These are phyloP conservation scores for Cinclus cinclus DNA, from an alignment of 2,113 vertebrate genomes.

Conservation along the genomic window DNA sequence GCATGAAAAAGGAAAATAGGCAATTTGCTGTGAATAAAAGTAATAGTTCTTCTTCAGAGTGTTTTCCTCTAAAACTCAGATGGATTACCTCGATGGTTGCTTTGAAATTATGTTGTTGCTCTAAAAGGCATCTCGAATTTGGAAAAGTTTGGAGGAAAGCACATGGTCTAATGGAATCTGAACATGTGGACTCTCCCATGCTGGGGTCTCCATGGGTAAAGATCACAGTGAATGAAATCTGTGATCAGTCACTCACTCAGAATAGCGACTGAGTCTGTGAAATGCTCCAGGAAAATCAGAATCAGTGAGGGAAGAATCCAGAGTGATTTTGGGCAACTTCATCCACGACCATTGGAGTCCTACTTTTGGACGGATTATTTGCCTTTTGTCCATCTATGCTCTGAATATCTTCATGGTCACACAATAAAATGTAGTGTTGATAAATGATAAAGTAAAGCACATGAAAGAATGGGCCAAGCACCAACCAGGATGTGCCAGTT, in stretches of 20 bases:
- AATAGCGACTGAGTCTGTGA: not conserved
- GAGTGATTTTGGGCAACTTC: not conserved
- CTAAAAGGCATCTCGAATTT: not conserved
- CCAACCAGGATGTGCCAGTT: not conserved
- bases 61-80: not conserved
- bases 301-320: not conserved
- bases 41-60: not conserved
- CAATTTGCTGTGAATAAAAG: not conserved
- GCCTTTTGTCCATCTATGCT: not conserved
- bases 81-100: not conserved
- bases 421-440: not conserved
- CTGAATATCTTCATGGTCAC: not conserved
- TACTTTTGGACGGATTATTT: not conserved
- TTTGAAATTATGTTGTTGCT: not conserved
- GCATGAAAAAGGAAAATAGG: not conserved
- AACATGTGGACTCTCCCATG: not conserved
- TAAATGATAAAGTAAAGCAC: not conserved
- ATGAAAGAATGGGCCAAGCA: not conserved
- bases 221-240: not conserved
- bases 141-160: not conserved
- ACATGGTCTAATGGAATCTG: fast-evolving
- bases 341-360: not conserved
- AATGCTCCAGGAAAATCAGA: not conserved
- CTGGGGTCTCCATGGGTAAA: not conserved
- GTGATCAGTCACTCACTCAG: not conserved